These are phyloP conservation scores for Sturnus vulgaris DNA, from an alignment of 2,113 vertebrate species.

Conservation along the genomic window DNA sequence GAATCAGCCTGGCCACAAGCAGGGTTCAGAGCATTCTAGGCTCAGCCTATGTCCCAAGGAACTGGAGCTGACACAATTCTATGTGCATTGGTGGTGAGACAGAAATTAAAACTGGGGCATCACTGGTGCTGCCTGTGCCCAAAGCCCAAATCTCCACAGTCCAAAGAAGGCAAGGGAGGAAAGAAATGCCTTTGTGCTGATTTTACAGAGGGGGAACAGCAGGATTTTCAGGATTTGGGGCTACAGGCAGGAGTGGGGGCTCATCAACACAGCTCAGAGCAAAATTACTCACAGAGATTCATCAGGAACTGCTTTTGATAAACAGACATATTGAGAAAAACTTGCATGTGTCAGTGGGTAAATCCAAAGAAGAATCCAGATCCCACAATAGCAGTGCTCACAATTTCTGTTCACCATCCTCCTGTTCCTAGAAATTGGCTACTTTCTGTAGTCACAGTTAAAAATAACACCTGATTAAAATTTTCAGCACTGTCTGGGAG, in stretches of 20 bases:
- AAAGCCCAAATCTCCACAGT: rapidly evolving
- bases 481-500: not conserved
- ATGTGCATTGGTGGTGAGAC: not conserved
- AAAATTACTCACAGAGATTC: not conserved
- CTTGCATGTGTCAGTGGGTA: not conserved
- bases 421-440: not conserved
- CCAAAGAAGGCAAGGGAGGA: not conserved
- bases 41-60: not conserved
- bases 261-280: not conserved
- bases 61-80: not conserved
- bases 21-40: not conserved
- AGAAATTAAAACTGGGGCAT: not conserved
- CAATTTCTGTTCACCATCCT: not conserved
- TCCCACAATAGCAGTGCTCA: not conserved
- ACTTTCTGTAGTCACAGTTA: not conserved
- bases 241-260: not conserved
- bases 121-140: not conserved
- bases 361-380: not conserved
- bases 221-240: not conserved
- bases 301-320: not conserved
- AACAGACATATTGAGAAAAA: not conserved
- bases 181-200: rapidly evolving
- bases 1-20: rapidly evolving
- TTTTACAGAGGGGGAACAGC: not conserved
- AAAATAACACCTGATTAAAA: not conserved